Base-by-base conservation (phyloP, 2,113 vertebrate genomes). In the Gambusia holbrooki region DNA sequence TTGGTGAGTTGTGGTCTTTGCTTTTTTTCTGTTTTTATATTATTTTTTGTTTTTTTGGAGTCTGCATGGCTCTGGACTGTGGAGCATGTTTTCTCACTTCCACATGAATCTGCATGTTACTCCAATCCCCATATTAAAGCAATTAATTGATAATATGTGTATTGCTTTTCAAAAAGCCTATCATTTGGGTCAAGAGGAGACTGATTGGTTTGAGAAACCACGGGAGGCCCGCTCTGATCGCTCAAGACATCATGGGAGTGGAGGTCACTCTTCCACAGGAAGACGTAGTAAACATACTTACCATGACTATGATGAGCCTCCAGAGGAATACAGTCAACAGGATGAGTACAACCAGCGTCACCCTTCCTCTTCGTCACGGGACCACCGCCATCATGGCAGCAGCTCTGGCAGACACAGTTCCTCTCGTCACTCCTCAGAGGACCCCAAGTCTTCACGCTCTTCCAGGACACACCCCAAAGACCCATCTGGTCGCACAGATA, bases 171-270 rank as follows among this genome's bases (percentile, higher is more conserved):
- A 73, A 93, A 94, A 99, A 99, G 98, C 98, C 81, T 99, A 99
- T 96, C 98, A 99, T 95, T 96, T 99, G 96, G 96, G 98, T 88
- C 97, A 99, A 96, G 98, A 99, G 91, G 98, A 99, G 94, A 99
- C 98, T 76, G 98, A 99, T 93, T 99, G 98, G 98, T 99, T 99
- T 96, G 98, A 99, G 93, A 99, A 99, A 85, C 98, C 98, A 77
- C 94, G 97, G 69, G 98, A 99, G 87, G 95, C 95, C n/a, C 96
- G 96, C 81, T 95, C 96, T 19, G 97, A 98, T 87, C 96, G 96
- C 78, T 96, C 97, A 90, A 95, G 97, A 90, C 97, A 98, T 94
- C 97, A 98, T 27, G 93, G 96, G 87, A 81, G 91, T 84, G 90
- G 92, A 62, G 90, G 95, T 91, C 97, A 98, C 73, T 95, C 96